A percentile compares a stretch with the other conserved stretches of the same genome.
Evolutionary conservation across 2,888 invertebrate species (phyloP).

Genomic region (Harpagoxenus sublaevis): DNA sequence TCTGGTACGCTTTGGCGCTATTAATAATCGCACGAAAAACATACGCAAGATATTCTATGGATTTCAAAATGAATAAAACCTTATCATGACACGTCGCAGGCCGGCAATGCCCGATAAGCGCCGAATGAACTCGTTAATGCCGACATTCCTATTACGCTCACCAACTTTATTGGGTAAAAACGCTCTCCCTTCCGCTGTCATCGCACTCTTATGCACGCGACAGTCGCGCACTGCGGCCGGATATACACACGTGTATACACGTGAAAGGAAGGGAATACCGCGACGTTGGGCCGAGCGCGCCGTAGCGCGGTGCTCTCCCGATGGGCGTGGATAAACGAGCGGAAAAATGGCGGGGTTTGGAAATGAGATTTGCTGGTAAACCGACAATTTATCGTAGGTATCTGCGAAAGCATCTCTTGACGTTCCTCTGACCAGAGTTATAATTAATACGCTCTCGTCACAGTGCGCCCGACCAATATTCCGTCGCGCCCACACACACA

Average conservation of each 20-base stretch:
- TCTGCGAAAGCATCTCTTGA: constrained; percentile 85
- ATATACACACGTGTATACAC: constrained; percentile 49
- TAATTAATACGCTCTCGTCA: constrained; percentile 86
- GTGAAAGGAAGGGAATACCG: constrained; percentile 66
- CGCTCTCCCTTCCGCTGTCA: constrained; percentile 72
- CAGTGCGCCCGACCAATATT: constrained; percentile 83
- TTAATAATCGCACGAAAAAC: constrained; percentile 44
- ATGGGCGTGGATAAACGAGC: constrained; percentile 81
- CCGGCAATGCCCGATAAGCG: constrained; percentile 56
- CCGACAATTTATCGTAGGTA: constrained; percentile 86
- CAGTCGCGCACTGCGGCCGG: constrained; percentile 66
- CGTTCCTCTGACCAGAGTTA: constrained; percentile 85
- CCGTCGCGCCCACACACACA: constrained; percentile 74
- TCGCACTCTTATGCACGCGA: constrained; percentile 67
- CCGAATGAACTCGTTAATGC: constrained; percentile 67
- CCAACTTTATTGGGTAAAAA: constrained; percentile 75
- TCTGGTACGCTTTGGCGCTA: constrained; percentile 11
- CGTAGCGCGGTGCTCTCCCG: constrained; percentile 68
- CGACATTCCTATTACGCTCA: constrained; percentile 73
- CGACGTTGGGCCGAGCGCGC: constrained; percentile 58
- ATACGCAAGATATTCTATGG: constrained; percentile 47
- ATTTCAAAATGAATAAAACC: constrained; percentile 58
- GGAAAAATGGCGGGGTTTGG: constrained; percentile 83
- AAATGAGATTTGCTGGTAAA: constrained; percentile 86
- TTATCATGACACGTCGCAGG: constrained; percentile 54